These are phyloP conservation scores for Drosophila takahashii DNA, from an alignment of 1,140 invertebrate species.

Conservation along the genomic window DNA sequence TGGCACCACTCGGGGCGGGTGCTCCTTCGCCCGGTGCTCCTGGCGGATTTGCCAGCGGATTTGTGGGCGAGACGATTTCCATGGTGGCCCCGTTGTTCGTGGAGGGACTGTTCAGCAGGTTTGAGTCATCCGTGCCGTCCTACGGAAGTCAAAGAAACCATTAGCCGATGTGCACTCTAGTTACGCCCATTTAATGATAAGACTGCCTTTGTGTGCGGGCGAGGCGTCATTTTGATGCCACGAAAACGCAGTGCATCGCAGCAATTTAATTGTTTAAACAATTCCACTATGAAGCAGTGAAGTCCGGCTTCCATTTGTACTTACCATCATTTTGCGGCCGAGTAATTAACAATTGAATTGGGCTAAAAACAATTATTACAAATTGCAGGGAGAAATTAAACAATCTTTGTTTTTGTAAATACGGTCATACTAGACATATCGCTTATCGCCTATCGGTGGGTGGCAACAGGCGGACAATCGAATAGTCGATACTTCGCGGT, in stretches of 20 bases:
- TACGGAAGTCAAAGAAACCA: constrained; percentile 34
- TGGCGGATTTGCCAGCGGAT: constrained; percentile 50
- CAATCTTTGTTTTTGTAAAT: too few species aligned
- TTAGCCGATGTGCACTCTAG: constrained; percentile 42
- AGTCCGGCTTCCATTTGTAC: neutral
- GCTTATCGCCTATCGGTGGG: neutral
- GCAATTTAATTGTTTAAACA: neutral
- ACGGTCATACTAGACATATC: neutral
- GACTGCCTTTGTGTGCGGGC: constrained; percentile 50
- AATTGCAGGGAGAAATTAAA: neutral
- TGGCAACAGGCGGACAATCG: neutral
- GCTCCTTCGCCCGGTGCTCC: constrained; percentile 3
- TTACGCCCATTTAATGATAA: constrained; percentile 80
- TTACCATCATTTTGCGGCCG: constrained; percentile 25
- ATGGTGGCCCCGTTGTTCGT: constrained; percentile 61
- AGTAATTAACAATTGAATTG: constrained; percentile 7
- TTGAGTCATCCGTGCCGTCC: constrained; percentile 77
- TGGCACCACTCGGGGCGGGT: constrained; percentile 37
- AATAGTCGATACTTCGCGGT: neutral
- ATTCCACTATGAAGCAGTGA: neutral
- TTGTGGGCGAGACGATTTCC: constrained; percentile 71
- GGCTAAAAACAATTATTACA: constrained; percentile 9
- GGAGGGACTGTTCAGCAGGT: constrained; percentile 54
- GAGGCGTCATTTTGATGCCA: constrained; percentile 14
- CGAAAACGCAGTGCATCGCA: neutral